Evolutionary conservation across 2,113 vertebrate genomes (phyloP).

Genomic region (Pithys albifrons): DNA sequence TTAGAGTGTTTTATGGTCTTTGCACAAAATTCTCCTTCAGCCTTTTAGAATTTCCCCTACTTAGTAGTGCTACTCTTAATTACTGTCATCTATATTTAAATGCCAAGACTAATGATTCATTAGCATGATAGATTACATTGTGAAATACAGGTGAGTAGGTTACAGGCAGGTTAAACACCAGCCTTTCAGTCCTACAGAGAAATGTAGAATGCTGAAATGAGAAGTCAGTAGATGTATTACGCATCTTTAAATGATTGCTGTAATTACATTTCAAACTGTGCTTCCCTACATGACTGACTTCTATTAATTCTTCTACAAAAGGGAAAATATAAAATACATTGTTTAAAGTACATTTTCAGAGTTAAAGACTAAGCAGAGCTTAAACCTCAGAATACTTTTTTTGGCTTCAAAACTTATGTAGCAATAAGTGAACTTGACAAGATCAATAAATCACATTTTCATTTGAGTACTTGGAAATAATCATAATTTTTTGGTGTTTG

Average conservation of each 20-base stretch:
- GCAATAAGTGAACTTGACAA: background rate
- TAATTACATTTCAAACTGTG: conserved; percentile 36
- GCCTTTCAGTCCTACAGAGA: background rate
- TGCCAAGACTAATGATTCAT: conserved; percentile 12
- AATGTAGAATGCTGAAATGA: background rate
- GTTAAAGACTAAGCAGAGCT: background rate
- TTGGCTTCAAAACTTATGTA: background rate
- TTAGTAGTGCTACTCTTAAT: background rate
- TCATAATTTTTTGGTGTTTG: background rate
- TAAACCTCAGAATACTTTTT: background rate
- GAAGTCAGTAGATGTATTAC: background rate
- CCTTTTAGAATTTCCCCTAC: background rate
- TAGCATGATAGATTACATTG: background rate
- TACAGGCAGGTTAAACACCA: background rate
- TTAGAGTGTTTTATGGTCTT: background rate
- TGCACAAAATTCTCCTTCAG: background rate
- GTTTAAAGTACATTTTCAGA: background rate
- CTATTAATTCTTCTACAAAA: conserved; percentile 13
- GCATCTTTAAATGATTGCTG: background rate
- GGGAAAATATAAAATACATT: background rate
- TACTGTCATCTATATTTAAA: conserved; percentile 1
- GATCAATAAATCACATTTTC: conserved; percentile 10
- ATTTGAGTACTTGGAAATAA: background rate
- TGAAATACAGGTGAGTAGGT: background rate
- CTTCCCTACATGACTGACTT: conserved; percentile 8